These are phyloP conservation scores for Spatulosminthurus flaviceps DNA, from an alignment of 2,888 invertebrate species.

Conservation along the genomic window DNA sequence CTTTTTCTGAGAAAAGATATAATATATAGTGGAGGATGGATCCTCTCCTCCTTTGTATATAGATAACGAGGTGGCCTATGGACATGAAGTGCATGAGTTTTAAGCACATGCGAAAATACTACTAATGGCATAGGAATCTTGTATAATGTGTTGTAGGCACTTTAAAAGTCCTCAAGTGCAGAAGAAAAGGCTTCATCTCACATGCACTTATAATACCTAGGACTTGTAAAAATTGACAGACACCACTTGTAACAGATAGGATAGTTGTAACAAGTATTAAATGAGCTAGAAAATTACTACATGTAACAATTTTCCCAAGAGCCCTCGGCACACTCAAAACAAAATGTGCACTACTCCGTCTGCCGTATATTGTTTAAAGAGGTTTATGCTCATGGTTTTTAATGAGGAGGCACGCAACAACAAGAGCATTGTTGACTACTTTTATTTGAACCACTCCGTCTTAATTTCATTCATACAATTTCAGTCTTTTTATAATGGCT, in stretches of 20 bases:
- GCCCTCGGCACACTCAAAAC: constrained; percentile 31
- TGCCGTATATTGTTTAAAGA: constrained; percentile 12
- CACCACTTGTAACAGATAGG: constrained; percentile 51
- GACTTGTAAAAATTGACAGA: background rate
- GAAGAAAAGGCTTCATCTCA: background rate
- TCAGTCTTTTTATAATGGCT: no score
- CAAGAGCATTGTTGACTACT: background rate
- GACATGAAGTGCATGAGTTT: constrained; percentile 19
- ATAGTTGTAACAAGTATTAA: no score
- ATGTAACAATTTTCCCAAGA: background rate
- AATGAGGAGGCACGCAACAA: constrained; percentile 43
- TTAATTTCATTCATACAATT: background rate
- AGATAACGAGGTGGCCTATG: constrained; percentile 20
- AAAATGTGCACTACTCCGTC: no score
- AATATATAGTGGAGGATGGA: no score
- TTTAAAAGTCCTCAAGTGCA: background rate
- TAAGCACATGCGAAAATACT: no score
- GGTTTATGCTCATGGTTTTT: constrained; percentile 49
- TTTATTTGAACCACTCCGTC: background rate
- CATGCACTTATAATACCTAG: no score
- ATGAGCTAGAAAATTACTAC: constrained; percentile 42
- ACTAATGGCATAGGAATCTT: background rate
- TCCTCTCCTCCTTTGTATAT: background rate
- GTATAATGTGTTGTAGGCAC: background rate
- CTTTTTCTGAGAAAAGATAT: constrained; percentile 23